These are phyloP conservation scores for Xestia xanthographa DNA, from an alignment of 2,888 invertebrate genomes.

Conservation along the genomic window DNA sequence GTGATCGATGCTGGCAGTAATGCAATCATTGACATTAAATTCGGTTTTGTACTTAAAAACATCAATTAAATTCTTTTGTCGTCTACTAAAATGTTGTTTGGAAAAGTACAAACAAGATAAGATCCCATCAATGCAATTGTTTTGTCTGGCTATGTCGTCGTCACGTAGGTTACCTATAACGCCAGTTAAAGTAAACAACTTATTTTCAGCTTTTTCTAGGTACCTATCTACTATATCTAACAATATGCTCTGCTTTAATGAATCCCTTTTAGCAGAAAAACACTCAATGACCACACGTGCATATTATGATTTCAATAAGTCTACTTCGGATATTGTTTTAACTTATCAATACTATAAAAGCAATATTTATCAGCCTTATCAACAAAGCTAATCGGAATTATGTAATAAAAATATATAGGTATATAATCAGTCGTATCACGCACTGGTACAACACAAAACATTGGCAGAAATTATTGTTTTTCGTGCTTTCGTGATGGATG, in stretches of 20 bases:
- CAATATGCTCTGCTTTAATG: background rate
- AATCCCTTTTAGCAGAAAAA: background rate
- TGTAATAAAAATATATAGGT: conserved; percentile 57
- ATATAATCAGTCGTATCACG: conserved; percentile 21
- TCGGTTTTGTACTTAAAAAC: conserved; percentile 8
- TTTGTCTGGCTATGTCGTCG: conserved; percentile 9
- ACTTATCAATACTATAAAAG: conserved; percentile 38
- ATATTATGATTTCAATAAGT: conserved; percentile 15
- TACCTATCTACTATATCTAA: background rate
- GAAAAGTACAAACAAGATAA: conserved; percentile 35
- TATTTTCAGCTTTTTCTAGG: background rate
- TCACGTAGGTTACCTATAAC: background rate
- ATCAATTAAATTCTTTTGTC: conserved; percentile 28
- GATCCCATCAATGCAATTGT: conserved; percentile 15
- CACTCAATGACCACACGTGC: background rate
- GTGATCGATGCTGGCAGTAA: background rate
- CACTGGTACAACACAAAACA: conserved; percentile 18
- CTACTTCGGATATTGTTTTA: conserved; percentile 21
- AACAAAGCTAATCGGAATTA: conserved; percentile 40
- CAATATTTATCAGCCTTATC: conserved; percentile 40
- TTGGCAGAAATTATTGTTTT: conserved; percentile 4
- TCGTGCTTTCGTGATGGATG: conserved; percentile 3
- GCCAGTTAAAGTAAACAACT: background rate
- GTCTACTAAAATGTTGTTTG: conserved; percentile 23
- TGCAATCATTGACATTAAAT: conserved; percentile 3